These are phyloP conservation scores for Aphelenchoides fujianensis DNA, from an alignment of 1,140 invertebrate species.

Conservation along the genomic window DNA sequence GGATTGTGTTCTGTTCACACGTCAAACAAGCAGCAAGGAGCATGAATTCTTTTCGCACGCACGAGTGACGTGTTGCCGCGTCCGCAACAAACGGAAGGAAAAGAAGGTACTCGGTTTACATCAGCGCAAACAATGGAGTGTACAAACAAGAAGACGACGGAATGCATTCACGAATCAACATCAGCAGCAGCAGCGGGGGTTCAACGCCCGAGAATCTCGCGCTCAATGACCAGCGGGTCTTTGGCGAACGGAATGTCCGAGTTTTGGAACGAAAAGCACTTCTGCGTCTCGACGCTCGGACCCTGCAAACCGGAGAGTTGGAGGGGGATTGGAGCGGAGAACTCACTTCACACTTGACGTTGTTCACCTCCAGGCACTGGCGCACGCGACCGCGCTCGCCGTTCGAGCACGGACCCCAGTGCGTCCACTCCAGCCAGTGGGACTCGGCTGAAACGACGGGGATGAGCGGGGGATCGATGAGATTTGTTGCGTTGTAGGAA, in stretches of 20 bases:
- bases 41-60: no score
- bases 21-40: no score
- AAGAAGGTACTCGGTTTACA: no score
- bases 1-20: no score
- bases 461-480: slow-evolving; percentile 10
- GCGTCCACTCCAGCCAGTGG: slow-evolving; percentile 45
- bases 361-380: slow-evolving; percentile 42
- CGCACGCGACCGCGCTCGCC: slow-evolving; percentile 39
- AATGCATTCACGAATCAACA: neutral
- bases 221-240: slow-evolving; percentile 34
- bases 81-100: no score
- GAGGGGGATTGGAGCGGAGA: neutral
- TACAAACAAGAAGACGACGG: no score
- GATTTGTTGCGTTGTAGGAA: slow-evolving; percentile 20
- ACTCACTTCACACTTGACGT: slow-evolving; percentile 39
- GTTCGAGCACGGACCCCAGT: slow-evolving; percentile 36
- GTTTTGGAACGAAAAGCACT: slow-evolving; percentile 41
- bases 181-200: neutral
- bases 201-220: slow-evolving; percentile 31
- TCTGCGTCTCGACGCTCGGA: slow-evolving; percentile 31
- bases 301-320: slow-evolving; percentile 32
- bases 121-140: no score
- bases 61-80: no score
- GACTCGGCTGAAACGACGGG: slow-evolving; percentile 26
- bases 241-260: slow-evolving; percentile 48